A percentile compares a stretch with the other conserved stretches of the same genome.
phyloP scores from a whole-genome alignment of 1,140 invertebrate genomes.

The Hypothenemus hampei region DNA sequence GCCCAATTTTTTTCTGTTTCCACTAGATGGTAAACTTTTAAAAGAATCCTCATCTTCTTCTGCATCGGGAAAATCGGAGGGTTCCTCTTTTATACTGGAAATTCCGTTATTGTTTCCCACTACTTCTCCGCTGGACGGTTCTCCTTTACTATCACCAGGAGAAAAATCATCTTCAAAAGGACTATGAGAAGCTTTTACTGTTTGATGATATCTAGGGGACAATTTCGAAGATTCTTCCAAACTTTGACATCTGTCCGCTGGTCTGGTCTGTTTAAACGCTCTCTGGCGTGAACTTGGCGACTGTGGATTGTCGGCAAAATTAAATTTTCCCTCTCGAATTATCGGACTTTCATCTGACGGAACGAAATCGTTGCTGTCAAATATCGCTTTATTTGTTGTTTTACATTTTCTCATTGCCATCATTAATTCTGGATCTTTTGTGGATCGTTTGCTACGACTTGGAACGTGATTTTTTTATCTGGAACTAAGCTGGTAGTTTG shows the following conservation, averaged over 20 bases:
- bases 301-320: conserved; percentile 34
- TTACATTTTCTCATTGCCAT: no score
- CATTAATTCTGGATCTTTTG: conserved; percentile 36
- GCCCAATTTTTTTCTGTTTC: conserved; percentile 21
- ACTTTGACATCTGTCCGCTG: no score
- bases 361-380: conserved; percentile 68
- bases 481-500: conserved; percentile 25
- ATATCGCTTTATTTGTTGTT: conserved; percentile 61
- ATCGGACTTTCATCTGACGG: conserved; percentile 35
- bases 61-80: conserved; percentile 18
- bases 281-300: not conserved
- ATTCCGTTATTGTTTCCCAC: conserved; percentile 32
- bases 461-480: conserved; percentile 21
- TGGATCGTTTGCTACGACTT: conserved; percentile 33
- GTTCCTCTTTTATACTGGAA: conserved; percentile 39
- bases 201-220: conserved; percentile 41
- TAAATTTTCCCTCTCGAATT: conserved; percentile 27
- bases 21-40: conserved; percentile 18
- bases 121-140: conserved; percentile 22
- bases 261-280: not conserved
- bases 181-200: conserved; percentile 51
- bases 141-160: conserved; percentile 50
- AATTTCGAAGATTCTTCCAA: conserved; percentile 24
- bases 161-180: conserved; percentile 72
- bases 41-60: conserved; percentile 36